Base-by-base conservation (phyloP, 1,140 invertebrate genomes). In the Thalassaphorura encarpata region DNA sequence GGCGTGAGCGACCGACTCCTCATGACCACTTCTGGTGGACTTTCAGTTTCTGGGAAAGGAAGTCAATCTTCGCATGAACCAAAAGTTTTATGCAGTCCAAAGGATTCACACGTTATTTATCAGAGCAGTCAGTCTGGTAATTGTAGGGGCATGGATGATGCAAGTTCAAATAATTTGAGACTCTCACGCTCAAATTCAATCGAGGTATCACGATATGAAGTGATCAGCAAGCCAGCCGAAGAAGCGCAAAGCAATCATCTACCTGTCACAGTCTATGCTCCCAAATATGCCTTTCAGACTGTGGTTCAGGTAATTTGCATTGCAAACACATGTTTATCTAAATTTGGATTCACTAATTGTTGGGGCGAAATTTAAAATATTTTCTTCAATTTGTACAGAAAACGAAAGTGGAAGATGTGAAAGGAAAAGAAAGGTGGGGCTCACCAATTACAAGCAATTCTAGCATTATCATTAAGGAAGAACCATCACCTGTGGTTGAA, bases 271-370 rank as follows among this genome's bases (percentile, higher is more conserved):
- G 19, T 54, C 3, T 55, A 51, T 31, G 19, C 53, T 15, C 23
- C 53, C 4, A 61, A 56, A 31, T 57, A 56, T 27, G 26, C 41
- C 29, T 61, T 61, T 42, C 59, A 61, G 28, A 49, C 54, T 16
- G 47, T 61, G 6, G 24, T 54, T 19, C 59, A 61, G 59, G 59
- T 61, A 55, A 45, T n/a, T n/a, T n/a, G n/a, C n/a, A n/a, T n/a
- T n/a, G n/a, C n/a, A n/a, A n/a, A n/a, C n/a, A n/a, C n/a, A n/a
- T n/a, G n/a, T n/a, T n/a, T n/a, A n/a, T n/a, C n/a, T n/a, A n/a
- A n/a, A n/a, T n/a, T n/a, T n/a, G n/a, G n/a, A n/a, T n/a, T n/a
- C n/a, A n/a, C n/a, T n/a, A n/a, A n/a, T n/a, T n/a, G n/a, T n/a
- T n/a, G n/a, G n/a, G n/a, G n/a, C n/a, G n/a, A n/a, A n/a, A n/a